Conservation (phyloP, 2,113 vertebrate genomes). For the Rynchops niger region DNA sequence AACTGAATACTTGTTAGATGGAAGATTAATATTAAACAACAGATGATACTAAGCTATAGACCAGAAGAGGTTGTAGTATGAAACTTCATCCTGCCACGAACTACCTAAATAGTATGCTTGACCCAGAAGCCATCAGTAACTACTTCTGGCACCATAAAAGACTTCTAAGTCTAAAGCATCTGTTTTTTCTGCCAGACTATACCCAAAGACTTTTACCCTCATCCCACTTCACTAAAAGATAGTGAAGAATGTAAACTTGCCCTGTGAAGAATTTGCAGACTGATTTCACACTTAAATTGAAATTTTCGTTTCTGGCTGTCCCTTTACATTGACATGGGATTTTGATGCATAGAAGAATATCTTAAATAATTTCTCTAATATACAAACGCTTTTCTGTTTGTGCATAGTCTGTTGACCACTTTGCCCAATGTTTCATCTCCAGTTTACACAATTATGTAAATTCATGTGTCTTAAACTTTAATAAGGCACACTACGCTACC, state of each 20-base stretch:
- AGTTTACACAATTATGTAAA: background rate
- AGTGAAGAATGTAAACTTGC: background rate
- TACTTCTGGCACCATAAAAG: background rate
- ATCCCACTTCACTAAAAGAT: background rate
- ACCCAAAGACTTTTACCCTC: background rate
- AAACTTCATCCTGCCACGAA: background rate
- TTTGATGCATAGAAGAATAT: background rate
- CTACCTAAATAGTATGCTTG: background rate
- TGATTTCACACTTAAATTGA: background rate
- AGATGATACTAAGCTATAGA: background rate
- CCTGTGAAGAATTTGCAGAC: background rate
- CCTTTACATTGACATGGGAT: background rate
- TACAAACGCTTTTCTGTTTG: background rate
- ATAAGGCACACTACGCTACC: background rate
- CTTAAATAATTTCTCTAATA: background rate
- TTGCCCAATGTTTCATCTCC: background rate
- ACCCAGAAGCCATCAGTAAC: background rate
- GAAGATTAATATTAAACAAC: background rate
- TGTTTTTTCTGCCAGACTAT: background rate
- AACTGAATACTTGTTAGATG: background rate
- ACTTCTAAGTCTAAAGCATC: background rate
- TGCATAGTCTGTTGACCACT: background rate
- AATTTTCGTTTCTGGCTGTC: background rate
- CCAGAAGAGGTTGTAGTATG: background rate
- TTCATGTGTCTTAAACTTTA: fast-evolving